Base-by-base conservation (phyloP, 2,797 vertebrate species). In the Rhinichthys osculus region DNA sequence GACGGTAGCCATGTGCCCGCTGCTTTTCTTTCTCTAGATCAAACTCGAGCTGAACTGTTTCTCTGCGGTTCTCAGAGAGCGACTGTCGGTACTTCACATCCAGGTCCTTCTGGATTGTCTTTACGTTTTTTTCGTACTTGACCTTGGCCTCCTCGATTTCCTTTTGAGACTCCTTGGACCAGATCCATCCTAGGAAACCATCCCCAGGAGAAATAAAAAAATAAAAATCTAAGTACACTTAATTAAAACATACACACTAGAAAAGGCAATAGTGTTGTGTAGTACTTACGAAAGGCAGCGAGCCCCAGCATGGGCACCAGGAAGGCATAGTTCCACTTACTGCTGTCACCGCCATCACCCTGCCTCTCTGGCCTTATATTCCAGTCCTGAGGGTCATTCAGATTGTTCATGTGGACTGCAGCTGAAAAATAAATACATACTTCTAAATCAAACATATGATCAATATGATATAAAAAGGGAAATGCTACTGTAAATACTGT, bases 251-350 rank as follows among this genome's bases (percentile, higher is more conserved):
- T n/a, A 59, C 27, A 50, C 33, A 6, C 2, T 76, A 23, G 1
- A 5, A 8, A 52, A 33, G 67, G 19, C 17, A 77, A 1, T 33
- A 52, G 17, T 33, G 72, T 57, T 59, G 42, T 33, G 27, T 50
- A 8, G 47, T 70, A 89, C 95, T 94, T 91, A 96, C 95, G 94
- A 90, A 96, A 96, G 1, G 94, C 98, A 79, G 98, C 98, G 90
- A 99, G 92, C 86, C 97, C 97, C 91, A 99, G 94, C 97, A 99
- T 97, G 3, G 98, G 98, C 35, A 99, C 97, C 90, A 99, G 94
- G 44, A 99, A 89, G 19, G 98, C 98, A 77, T 99, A 99, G 93
- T 99, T 99, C 98, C 98, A 99, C 52, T 59, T 70, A 77, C 50
- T 79, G 52, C 95, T 95, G 93, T 95, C 97, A 84, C 97, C 97